Evolutionary conservation across 1,140 invertebrate species (phyloP).

Genomic region (Drosophila repleta): DNA sequence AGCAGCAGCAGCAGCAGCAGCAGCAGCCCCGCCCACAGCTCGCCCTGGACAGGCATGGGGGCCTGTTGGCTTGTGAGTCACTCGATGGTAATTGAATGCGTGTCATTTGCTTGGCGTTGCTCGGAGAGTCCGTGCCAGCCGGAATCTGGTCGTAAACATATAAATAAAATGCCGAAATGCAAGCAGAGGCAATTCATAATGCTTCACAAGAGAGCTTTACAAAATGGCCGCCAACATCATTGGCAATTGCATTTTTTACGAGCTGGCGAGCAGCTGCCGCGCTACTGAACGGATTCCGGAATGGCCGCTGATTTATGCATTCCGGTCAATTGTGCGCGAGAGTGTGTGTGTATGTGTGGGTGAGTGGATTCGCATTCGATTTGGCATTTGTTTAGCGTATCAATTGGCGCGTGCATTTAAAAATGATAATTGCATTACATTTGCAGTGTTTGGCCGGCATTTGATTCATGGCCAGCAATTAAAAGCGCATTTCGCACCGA

Average conservation of each 20-base stretch:
- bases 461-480: conserved; percentile 74
- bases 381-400: conserved; percentile 38
- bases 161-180: conserved; percentile 54
- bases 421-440: conserved; percentile 50
- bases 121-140: conserved; percentile 12
- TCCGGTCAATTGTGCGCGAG: conserved; percentile 13
- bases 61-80: conserved; percentile 53
- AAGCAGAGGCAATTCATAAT: conserved; percentile 68
- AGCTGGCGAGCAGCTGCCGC: conserved; percentile 28
- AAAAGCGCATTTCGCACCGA: conserved; percentile 73
- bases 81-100: conserved; percentile 71
- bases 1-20: conserved; percentile 1
- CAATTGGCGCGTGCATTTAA: conserved; percentile 36
- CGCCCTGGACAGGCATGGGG: background rate
- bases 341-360: background rate
- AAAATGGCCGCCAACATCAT: conserved; percentile 67
- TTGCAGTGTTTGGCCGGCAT: conserved; percentile 22
- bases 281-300: conserved; percentile 20
- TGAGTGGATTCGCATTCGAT: conserved; percentile 6
- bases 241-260: conserved; percentile 63
- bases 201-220: conserved; percentile 41
- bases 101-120: conserved; percentile 62
- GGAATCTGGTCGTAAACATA: conserved; percentile 58
- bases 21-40: conserved; percentile 4
- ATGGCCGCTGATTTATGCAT: conserved; percentile 63